These are phyloP conservation scores for Cheilosia vernalis DNA, from an alignment of 2,888 invertebrate genomes.

Conservation along the genomic window DNA sequence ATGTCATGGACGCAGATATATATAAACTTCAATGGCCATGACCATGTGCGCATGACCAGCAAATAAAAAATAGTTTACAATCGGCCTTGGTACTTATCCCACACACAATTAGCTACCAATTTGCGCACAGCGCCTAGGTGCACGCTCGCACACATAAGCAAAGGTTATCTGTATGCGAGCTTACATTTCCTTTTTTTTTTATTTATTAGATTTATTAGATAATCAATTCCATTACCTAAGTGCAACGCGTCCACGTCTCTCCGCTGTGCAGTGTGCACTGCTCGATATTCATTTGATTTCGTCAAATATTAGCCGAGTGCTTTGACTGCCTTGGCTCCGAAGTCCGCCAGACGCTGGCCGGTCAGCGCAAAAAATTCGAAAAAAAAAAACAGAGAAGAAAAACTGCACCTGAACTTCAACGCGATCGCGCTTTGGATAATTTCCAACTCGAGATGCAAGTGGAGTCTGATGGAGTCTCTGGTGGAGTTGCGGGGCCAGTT, in stretches of 20 bases:
- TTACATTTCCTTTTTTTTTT: constrained; percentile 45
- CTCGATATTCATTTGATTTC: constrained; percentile 63
- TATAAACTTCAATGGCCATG: constrained; percentile 63
- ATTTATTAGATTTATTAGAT: constrained; percentile 66
- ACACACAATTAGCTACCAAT: constrained; percentile 74
- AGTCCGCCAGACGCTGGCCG: constrained; percentile 52
- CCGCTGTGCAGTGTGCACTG: constrained; percentile 37
- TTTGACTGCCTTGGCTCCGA: constrained; percentile 48
- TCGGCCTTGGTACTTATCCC: constrained; percentile 72
- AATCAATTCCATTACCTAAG: constrained; percentile 64
- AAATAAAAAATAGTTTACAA: constrained; percentile 39
- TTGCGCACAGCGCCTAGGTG: constrained; percentile 55
- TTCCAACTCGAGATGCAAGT: constrained; percentile 20
- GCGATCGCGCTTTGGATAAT: constrained; percentile 59
- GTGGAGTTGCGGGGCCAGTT: constrained; percentile 5
- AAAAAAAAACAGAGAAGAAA: constrained; percentile 3
- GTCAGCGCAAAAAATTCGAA: constrained; percentile 18
- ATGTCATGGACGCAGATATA: constrained; percentile 62
- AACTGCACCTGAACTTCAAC: constrained; percentile 70
- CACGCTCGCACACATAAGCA: constrained; percentile 26
- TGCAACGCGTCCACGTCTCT: constrained; percentile 2
- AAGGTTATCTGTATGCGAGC: background rate
- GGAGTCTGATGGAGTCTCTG: constrained; percentile 1
- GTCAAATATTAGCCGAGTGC: constrained; percentile 53
- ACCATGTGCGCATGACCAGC: constrained; percentile 59